Base-by-base conservation (phyloP, 1,140 invertebrate genomes). In the Cotesia chilonis region DNA sequence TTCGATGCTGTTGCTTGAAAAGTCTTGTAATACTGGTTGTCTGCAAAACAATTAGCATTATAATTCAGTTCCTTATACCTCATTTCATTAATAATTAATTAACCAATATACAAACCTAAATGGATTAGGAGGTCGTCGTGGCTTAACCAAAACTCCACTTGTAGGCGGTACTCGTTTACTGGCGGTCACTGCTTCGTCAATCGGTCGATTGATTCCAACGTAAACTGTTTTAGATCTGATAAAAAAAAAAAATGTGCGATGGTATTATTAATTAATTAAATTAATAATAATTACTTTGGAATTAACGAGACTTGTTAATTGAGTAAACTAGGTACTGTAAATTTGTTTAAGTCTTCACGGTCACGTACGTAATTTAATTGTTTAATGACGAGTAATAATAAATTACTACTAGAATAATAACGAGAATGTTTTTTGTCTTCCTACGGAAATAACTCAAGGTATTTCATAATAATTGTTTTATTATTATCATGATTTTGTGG, bases 191-290 rank as follows among this genome's bases (percentile, higher is more conserved):
- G 92, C 92, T 52, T 92, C 89, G 79, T 91, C 76, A 52, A 94
- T 91, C 10, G 91, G 89, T 68, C 90, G 86, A 74, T 92, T 89
- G 67, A 90, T 88, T 28, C 93, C 94, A 38, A 95, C 93, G 77
- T 87, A 94, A 4, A 94, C 87, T 77, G 92, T 94, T 81, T 94
- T 94, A 0, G 93, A 93, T 80, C 88, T 85, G 66, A 17, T 73
- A 69, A 55, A 5, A 14, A 14, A 14, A 14, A 14, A 14, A 51
- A 41, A 51, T 17, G 41, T 60, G 17, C 17, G 37, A n/a, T 41
- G 2, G 59, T 10, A 71, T 28, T 65, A 36, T 57, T 38, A 61
- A 59, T 17, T 12, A 66, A 38, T 68, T 61, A 52, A 64, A 12
- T 10, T 35, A 14, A 73, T 20, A 9, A 60, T 54, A 63, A 60